These are phyloP conservation scores for Thinocorus orbignyianus DNA, from an alignment of 2,113 vertebrate genomes.

Conservation along the genomic window DNA sequence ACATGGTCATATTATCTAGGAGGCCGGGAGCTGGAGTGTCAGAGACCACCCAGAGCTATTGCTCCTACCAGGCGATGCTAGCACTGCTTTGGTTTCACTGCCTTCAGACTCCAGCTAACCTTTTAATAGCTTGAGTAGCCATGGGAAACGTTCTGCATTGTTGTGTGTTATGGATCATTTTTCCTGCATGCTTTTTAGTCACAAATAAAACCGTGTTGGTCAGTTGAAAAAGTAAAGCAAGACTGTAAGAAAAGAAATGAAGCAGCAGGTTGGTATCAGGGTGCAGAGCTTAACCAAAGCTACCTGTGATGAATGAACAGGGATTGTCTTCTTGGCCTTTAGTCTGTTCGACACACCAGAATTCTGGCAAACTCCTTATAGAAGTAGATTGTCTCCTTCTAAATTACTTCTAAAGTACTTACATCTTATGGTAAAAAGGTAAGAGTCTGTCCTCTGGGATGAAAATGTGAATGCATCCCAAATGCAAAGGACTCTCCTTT, in stretches of 20 bases:
- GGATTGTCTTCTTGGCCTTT: background rate
- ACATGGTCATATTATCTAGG: background rate
- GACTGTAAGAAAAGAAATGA: background rate
- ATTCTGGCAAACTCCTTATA: background rate
- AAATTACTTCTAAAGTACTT: no score
- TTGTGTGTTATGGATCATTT: slow-evolving; percentile 9
- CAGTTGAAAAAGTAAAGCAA: background rate
- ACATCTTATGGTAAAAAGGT: background rate
- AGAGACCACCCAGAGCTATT: slow-evolving; percentile 58
- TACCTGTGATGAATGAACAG: background rate
- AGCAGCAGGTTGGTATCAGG: background rate
- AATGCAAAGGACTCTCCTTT: background rate
- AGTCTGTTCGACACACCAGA: background rate
- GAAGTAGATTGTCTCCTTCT: background rate
- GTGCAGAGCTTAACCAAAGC: background rate
- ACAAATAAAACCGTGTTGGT: background rate
- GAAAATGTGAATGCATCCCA: background rate
- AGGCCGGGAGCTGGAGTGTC: background rate
- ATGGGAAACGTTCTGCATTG: background rate
- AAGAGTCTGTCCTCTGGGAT: background rate
- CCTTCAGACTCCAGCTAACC: background rate
- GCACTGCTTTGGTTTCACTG: slow-evolving; percentile 13
- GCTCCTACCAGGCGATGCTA: slow-evolving; percentile 8
- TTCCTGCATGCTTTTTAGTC: background rate
- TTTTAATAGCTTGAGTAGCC: slow-evolving; percentile 14